Evolutionary conservation across 2,113 vertebrate genomes (phyloP), one percentile per base, ranked within the genome.

Genomic region (Rhea americana): DNA sequence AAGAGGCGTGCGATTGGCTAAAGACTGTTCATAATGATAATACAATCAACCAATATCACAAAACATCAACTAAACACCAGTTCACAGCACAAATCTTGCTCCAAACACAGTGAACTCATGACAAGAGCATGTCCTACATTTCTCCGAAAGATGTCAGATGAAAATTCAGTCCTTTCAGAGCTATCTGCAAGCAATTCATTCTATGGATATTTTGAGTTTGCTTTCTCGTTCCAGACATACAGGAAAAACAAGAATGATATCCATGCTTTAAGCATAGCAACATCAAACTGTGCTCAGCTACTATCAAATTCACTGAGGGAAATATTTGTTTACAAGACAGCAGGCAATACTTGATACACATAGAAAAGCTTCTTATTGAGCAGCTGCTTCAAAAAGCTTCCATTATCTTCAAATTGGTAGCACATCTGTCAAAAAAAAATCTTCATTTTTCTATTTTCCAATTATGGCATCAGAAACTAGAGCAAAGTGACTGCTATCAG

Each of bases 401-500:
- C 7, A 22, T 65, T 71, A 75, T n/a, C 68, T 81, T 70, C 45
- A 20, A 66, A 70, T 0, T 4, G 26, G n/a, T 24, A 78, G 21
- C 2, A 8, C 4, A 41, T 5, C 20, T 51, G 58, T 28, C 10
- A 55, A 61, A 59, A 43, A 43, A 63, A 78, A 6, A 4, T 5
- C 6, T 24, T 79, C 14, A 17, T 9, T 41, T 61, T 85, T 19
- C 0, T 58, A 2, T 76, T 93, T 82, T 62, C 43, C 35, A 63
- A 1, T 0, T 24, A 4, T 25, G 9, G 7, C 39, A 37, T 25
- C 35, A 53, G 41, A 83, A 71, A 50, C 21, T 0, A 76, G 8
- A 82, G 71, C 66, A 13, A 48, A 18, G 55, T 32, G 48, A 76
- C 0, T 32, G 53, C 22, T 25, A 0, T 18, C 32, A 16, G 26